Base-by-base conservation (phyloP, 1,140 invertebrate species). In the Camponotus floridanus region DNA sequence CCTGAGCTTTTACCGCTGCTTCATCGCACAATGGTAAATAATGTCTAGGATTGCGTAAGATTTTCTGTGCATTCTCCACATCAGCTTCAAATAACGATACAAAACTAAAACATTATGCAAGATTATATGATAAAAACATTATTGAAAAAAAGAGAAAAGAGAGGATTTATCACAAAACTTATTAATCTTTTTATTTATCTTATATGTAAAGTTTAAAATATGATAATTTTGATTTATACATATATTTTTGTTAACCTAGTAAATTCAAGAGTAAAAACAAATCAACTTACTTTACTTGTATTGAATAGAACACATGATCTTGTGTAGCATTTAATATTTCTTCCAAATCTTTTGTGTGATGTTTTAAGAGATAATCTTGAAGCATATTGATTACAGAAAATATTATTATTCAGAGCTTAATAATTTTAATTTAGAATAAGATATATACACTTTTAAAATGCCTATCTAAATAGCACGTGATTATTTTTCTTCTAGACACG, bases 1-100 rank as follows among this genome's bases (percentile, higher is more conserved):
- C 94, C 92, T 97, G 96, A 33, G 96, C 96, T 89, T 95, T 93
- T 26, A 96, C 91, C 18, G 97, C 95, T 81, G 96, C 96, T 79
- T 95, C 91, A 92, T 98, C 96, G 92, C 97, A 97, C 15, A 96
- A 76, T 83, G 96, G 95, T 84, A 97, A 92, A 76, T 96, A 93
- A 76, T 95, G 88, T 57, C 94, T 92, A n/a, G 97, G 96, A 61
- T 93, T 90, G 9, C 93, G 93, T 45, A 97, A 92, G 74, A 98
- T 94, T 79, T 95, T 94, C 87, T 96, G 95, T 33, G 96, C 97
- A 26, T 96, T 92, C 79, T 96, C 93, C 11, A 95, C 92, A 92
- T 96, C 95, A 74, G 92, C 95, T 91, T 96, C 96, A 93, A 97
- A 96, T 67, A 97, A 90, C 4, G 95, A 95, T 84, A 97, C 93